Evolutionary conservation across 2,888 invertebrate species (phyloP).

Genomic region (Sinhomidia bicolor): DNA sequence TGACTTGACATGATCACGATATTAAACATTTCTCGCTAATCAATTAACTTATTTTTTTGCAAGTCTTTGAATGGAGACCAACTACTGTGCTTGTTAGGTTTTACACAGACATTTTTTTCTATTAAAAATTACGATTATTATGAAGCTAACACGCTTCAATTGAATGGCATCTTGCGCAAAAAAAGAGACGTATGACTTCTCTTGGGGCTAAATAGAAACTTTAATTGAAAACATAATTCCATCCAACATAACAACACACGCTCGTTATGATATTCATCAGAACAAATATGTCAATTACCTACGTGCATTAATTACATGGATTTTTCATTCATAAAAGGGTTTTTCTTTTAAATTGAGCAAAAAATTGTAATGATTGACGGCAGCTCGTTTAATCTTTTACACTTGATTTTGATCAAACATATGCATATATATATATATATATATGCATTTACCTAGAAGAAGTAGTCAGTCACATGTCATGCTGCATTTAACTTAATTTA

Average conservation of each 20-base stretch:
- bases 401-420: neutral
- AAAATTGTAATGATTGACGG: conserved; percentile 28
- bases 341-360: neutral
- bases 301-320: conserved; percentile 17
- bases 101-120: conserved; percentile 29
- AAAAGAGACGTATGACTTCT: no score
- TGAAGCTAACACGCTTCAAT: neutral
- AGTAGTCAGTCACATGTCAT: neutral
- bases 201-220: conserved; percentile 40
- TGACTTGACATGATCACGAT: conserved; percentile 38
- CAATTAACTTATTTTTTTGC: conserved; percentile 3
- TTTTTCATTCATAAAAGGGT: conserved; percentile 19
- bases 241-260: neutral
- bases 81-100: conserved; percentile 53
- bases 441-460: neutral
- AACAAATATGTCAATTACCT: neutral
- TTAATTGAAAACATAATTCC: neutral
- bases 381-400: neutral
- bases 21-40: conserved; percentile 9
- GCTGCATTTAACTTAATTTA: neutral
- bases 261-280: neutral
- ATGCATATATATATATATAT: no score
- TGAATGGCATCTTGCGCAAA: neutral
- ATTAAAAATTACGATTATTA: conserved; percentile 1
- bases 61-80: conserved; percentile 42